Evolutionary conservation across 2,113 vertebrate species (phyloP), one percentile per base, ranked within the genome.

Genomic region (Stegastes partitus): DNA sequence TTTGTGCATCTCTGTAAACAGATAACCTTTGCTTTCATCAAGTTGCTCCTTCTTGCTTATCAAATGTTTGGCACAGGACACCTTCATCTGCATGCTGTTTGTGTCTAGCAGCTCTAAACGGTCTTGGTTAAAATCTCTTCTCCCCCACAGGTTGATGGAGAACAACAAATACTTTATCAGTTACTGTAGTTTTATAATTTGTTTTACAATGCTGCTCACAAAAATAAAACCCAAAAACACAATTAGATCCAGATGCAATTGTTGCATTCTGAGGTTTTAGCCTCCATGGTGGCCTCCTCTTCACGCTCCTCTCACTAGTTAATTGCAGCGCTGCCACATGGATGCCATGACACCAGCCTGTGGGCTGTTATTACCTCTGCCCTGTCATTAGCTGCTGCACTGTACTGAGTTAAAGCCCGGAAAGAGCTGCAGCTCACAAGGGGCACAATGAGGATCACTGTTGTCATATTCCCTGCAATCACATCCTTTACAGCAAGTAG

Each of bases 361-460:
- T 54, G 74, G 86, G 78, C 87, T 89, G 87, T 93, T 91, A 93
- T 92, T 93, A 92, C 79, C 87, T 77, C 75, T 81, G 74, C 86
- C 68, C 85, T 85, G 90, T 93, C 84, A 94, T 93, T 94, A 93
- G 84, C 90, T 79, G 50, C 66, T 55, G 75, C 70, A 62, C 74
- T 66, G 82, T 44, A 54, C 63, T 2, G 64, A 82, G 71, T 91
- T 83, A 83, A 87, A 90, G 74, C 80, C 82, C 76, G 50, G 83
- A 89, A 87, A 84, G 84, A 86, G 77, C 80, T 73, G 74, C 76
- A 79, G 79, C 68, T 79, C 74, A 53, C 67, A 49, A 39, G 74
- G 78, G 79, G 86, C 74, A 91, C 91, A 87, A 86, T 81, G 83
- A 84, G 82, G 79, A 88, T 82, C 82, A 69, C 74, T 25, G 77